Evolutionary conservation across 2,797 vertebrate genomes (phyloP).

Genomic region (Artibeus lituratus): DNA sequence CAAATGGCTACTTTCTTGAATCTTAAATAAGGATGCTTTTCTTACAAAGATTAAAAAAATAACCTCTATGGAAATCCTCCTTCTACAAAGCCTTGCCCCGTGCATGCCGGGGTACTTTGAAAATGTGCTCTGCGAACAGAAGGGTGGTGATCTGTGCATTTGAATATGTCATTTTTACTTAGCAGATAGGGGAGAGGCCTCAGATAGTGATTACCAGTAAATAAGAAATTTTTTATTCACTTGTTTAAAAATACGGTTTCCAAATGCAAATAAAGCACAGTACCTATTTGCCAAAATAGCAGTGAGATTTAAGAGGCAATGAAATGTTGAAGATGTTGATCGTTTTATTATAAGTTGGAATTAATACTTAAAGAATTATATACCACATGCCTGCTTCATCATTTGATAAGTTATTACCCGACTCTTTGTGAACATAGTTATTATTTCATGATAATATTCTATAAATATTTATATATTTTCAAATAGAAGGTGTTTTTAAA

Average conservation of each 20-base stretch:
- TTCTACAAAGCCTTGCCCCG: conserved; percentile 15
- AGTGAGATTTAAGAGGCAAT: conserved; percentile 40
- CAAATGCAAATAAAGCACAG: conserved; percentile 41
- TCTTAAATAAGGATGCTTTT: conserved; percentile 47
- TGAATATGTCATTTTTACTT: conserved; percentile 57
- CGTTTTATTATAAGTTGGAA: conserved; percentile 57
- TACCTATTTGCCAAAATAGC: conserved; percentile 39
- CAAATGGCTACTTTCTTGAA: conserved; percentile 39
- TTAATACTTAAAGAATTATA: conserved; percentile 63
- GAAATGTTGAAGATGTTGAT: conserved; percentile 64
- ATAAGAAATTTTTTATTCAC: conserved; percentile 53
- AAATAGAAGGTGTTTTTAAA: neutral
- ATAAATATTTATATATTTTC: conserved; percentile 58
- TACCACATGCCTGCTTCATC: conserved; percentile 34
- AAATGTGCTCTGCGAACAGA: conserved; percentile 46
- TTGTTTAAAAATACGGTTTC: conserved; percentile 49
- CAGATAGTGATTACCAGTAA: conserved; percentile 15
- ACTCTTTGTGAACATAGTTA: conserved; percentile 50
- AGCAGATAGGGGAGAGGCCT: neutral
- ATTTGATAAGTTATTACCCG: conserved; percentile 47
- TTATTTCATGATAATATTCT: conserved; percentile 65
- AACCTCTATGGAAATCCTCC: conserved; percentile 31
- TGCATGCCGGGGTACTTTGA: conserved; percentile 15
- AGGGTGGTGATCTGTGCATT: neutral
- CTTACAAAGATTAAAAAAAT: conserved; percentile 39